Evolutionary conservation across 1,140 invertebrate genomes (phyloP).

Genomic region (Rhopalosiphum padi): DNA sequence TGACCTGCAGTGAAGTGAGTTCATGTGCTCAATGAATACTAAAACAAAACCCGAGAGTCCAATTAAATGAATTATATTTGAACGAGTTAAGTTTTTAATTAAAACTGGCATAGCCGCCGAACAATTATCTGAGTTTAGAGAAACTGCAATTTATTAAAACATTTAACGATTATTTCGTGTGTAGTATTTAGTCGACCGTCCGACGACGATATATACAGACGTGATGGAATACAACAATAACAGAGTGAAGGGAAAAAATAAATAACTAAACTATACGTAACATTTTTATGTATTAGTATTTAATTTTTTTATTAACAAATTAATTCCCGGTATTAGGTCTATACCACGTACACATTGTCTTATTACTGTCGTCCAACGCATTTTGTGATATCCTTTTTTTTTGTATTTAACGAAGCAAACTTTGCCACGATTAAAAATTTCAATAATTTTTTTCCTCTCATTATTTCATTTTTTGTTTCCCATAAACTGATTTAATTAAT

Average conservation of each 20-base stretch:
- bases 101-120: background rate
- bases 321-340: background rate
- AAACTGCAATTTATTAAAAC: background rate
- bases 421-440: background rate
- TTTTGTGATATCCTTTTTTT: background rate
- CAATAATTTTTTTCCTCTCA: background rate
- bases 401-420: background rate
- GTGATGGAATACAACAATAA: background rate
- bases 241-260: background rate
- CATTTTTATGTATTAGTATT: background rate
- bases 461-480: background rate
- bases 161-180: background rate
- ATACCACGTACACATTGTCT: background rate
- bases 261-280: background rate
- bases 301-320: background rate
- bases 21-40: background rate
- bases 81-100: slow-evolving; percentile 27
- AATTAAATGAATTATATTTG: slow-evolving; percentile 10
- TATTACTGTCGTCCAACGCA: background rate
- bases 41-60: background rate
- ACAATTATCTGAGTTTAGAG: background rate
- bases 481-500: slow-evolving; percentile 13
- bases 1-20: background rate
- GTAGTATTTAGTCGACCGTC: background rate
- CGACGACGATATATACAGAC: background rate